Evolutionary conservation across 2,113 vertebrate genomes (phyloP).

Genomic region (Dermatemys mawii): DNA sequence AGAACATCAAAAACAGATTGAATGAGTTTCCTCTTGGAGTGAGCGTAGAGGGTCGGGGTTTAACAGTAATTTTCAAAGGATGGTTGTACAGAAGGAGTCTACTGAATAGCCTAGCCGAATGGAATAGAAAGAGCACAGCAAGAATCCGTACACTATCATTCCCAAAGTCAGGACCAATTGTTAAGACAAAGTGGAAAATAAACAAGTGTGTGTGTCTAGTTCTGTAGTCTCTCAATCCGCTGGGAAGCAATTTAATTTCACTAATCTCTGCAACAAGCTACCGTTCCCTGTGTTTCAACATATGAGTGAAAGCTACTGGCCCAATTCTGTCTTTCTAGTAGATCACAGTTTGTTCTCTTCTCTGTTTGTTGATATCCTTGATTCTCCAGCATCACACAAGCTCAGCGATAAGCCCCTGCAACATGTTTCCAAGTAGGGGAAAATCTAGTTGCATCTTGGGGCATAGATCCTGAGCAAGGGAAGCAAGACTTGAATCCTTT

Average conservation of each 20-base stretch:
- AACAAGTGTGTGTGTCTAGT: neutral
- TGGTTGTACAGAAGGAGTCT: constrained; percentile 15
- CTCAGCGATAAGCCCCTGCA: constrained; percentile 12
- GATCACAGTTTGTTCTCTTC: constrained; percentile 1
- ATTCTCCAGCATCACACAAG: constrained; percentile 14
- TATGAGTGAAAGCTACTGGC: neutral
- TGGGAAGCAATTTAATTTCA: neutral
- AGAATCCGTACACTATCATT: neutral
- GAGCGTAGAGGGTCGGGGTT: neutral
- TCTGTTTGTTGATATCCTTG: neutral
- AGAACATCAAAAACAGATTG: constrained; percentile 67
- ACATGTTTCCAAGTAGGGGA: accelerated
- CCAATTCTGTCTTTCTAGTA: neutral
- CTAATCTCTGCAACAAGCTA: neutral
- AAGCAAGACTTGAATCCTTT: neutral
- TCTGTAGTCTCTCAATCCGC: neutral
- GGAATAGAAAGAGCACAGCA: neutral
- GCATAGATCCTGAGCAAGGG: neutral
- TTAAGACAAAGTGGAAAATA: neutral
- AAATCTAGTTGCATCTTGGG: constrained; percentile 1
- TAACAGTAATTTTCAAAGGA: constrained; percentile 25
- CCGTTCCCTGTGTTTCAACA: neutral
- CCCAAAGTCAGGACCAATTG: neutral
- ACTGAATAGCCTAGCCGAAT: neutral
- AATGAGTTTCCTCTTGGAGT: constrained; percentile 24